phyloP scores from a whole-genome alignment of 1,140 invertebrate species.

The Caenorhabditis briggsae region DNA sequence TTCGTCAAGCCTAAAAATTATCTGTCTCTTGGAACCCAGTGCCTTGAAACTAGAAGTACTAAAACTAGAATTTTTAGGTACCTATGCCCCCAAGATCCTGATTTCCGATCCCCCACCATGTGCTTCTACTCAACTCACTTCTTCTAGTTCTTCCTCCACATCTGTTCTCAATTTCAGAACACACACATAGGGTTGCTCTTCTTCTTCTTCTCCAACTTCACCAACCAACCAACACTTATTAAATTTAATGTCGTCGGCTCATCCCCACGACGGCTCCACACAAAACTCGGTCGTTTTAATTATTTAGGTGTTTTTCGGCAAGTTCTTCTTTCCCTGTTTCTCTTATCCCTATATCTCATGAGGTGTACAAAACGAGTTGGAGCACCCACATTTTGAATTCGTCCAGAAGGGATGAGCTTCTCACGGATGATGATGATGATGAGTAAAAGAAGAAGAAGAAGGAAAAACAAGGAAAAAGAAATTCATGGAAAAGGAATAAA shows the following conservation, averaged over 20 bases:
- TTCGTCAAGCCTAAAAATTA: no score
- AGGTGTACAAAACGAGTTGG: conserved; percentile 37
- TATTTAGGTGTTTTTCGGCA: conserved; percentile 52
- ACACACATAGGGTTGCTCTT: neutral
- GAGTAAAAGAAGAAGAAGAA: neutral
- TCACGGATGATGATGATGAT: conserved; percentile 46
- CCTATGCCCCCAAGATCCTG: neutral
- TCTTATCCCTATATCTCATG: neutral
- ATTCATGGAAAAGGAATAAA: neutral
- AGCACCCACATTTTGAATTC: neutral
- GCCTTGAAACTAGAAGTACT: no score
- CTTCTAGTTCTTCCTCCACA: neutral
- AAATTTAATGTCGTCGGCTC: conserved; percentile 38
- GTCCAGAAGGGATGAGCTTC: neutral
- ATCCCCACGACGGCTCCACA: neutral
- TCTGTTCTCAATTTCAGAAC: conserved; percentile 56
- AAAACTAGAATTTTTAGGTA: no score
- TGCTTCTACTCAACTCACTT: conserved; percentile 28
- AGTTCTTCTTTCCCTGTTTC: neutral
- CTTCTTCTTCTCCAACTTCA: neutral
- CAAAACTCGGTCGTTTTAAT: neutral
- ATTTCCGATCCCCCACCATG: neutral
- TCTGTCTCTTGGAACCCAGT: no score
- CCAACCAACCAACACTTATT: conserved; percentile 33
- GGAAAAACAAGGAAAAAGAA: neutral